Base-by-base conservation (phyloP, 2,888 invertebrate genomes). In the Volucella inflata region DNA sequence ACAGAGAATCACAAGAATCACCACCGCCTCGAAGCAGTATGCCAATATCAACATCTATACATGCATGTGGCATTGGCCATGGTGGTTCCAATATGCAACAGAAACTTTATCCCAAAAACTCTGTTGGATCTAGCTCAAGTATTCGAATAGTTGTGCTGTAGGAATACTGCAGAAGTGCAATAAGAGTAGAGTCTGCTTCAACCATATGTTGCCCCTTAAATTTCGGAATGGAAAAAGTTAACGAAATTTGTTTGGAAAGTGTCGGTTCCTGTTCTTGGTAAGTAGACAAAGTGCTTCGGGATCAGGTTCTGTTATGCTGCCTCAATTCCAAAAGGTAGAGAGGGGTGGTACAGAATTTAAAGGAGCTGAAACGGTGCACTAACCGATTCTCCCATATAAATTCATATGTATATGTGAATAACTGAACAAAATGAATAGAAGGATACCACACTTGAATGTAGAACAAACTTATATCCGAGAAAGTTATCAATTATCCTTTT, bases 271-370 rank as follows among this genome's bases (percentile, higher is more conserved):
- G 55, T 46, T 62, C 68, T 64, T 42, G 51, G 64, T 40, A 64
- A 65, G 53, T 46, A 78, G 78, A 72, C 79, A 74, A 65, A 79
- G 83, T 84, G 79, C 68, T 79, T 57, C 77, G 64, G 74, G 83
- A 77, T 83, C 78, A 42, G 46, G 70, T 79, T 65, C 74, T 62
- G 17, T 14, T 30, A 64, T 21, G 36, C 77, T 64, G 48, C 50
- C 74, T 50, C 46, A 30, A 48, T 62, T 74, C 67, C 46, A 1
- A n/a, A 50, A 42, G 16, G 14, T 11, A 42, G 57, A 14, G n/a
- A 2, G 21, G 21, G 21, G 21, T 2, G 4, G 21, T 21, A 21
- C 0, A 57, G n/a, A n/a, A 57, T 65, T 74, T 46, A 62, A 36
- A 65, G 48, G 71, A 76, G 65, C 65, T 76, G 53, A 70, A 65